phyloP scores from a whole-genome alignment of 2,113 vertebrate species.

The Apteryx owenii region DNA sequence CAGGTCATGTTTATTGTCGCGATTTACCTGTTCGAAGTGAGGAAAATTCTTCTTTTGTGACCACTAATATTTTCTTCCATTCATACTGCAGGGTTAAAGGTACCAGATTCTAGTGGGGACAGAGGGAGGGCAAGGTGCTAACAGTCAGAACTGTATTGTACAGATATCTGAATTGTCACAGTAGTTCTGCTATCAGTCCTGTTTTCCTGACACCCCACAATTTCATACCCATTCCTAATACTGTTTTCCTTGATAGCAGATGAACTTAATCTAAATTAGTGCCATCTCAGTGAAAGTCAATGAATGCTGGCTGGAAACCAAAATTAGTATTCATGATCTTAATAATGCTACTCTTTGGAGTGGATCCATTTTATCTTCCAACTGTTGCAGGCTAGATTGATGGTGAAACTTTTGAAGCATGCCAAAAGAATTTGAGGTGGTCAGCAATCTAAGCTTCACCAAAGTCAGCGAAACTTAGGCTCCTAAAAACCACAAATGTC shows the following conservation, averaged over 20 bases:
- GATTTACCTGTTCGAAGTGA: not conserved
- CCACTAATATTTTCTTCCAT: too few species aligned
- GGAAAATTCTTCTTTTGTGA: not conserved
- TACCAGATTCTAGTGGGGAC: rapidly evolving
- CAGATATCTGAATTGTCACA: not conserved
- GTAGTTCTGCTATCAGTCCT: rapidly evolving
- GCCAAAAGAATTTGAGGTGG: not conserved
- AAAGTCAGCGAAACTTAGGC: not conserved
- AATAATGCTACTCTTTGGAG: not conserved
- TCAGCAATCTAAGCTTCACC: not conserved
- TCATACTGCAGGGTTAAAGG: not conserved
- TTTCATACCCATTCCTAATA: not conserved
- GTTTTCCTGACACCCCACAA: rapidly evolving
- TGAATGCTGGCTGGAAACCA: not conserved
- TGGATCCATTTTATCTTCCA: not conserved
- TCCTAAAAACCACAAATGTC: rapidly evolving
- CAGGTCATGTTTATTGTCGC: too few species aligned
- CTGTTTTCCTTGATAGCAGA: not conserved
- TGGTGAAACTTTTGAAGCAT: not conserved
- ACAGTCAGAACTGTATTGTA: too few species aligned
- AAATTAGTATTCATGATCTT: not conserved
- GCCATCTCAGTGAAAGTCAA: not conserved
- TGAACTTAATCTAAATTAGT: not conserved
- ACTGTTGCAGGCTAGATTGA: not conserved
- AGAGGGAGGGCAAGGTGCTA: not conserved